These are phyloP conservation scores for Mustela nigripes DNA, from an alignment of 2,113 vertebrate genomes.

Conservation along the genomic window DNA sequence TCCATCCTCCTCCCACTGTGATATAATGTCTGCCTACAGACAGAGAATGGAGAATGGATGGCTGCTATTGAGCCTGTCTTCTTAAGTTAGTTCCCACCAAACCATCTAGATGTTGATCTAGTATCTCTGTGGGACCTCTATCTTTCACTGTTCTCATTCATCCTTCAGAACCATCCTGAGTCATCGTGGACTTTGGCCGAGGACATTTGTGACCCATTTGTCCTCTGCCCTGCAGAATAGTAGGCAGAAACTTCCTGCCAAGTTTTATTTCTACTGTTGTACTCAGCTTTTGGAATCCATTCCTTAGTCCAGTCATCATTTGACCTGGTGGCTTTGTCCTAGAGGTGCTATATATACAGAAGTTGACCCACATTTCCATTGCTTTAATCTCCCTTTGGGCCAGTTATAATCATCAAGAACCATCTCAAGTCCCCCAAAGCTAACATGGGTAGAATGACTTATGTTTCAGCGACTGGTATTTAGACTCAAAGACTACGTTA, in stretches of 20 bases:
- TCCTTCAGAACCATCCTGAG: not conserved
- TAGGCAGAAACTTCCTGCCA: not conserved
- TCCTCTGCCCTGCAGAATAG: not conserved
- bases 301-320: not conserved
- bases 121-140: not conserved
- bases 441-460: constrained; percentile 78
- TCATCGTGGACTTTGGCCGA: not conserved
- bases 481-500: constrained; percentile 82
- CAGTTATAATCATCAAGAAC: not conserved
- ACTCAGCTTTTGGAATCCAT: not conserved
- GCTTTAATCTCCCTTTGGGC: not conserved
- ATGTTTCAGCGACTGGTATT: constrained; percentile 83
- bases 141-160: not conserved
- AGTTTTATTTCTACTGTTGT: not conserved
- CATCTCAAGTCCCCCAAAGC: constrained; percentile 50
- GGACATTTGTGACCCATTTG: not conserved
- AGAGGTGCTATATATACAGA: not conserved
- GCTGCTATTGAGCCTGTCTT: not conserved
- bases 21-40: not conserved
- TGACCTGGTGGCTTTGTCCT: not conserved
- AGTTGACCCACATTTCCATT: not conserved
- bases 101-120: not conserved
- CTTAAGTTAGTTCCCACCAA: not conserved
- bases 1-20: not conserved
- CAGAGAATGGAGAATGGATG: not conserved